Percentiles rank a stretch among this genome's conserved stretches.
These are phyloP conservation scores for Tetanocera ferruginea DNA, from an alignment of 2,888 invertebrate genomes.

Conservation along the genomic window DNA sequence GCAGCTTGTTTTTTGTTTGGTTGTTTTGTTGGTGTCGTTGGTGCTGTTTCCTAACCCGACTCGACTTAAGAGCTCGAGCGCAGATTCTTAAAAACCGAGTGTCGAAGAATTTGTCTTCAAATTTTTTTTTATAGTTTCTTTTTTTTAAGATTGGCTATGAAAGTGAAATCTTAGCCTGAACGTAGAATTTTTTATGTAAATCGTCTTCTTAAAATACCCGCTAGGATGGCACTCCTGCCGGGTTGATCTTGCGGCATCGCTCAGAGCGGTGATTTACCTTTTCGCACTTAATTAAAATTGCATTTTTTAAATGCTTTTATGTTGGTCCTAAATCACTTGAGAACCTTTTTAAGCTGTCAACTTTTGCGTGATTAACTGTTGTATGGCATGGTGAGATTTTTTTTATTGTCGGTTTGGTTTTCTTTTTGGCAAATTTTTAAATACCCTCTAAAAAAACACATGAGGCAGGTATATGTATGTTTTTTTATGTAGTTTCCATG, in stretches of 20 bases:
- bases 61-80: too few relatives aligned
- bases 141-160: too few relatives aligned
- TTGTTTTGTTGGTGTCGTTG: not conserved
- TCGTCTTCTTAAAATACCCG: not conserved
- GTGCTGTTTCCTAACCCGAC: not conserved
- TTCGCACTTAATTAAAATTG: conserved; percentile 49
- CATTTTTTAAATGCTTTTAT: conserved; percentile 41
- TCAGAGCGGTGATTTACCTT: conserved; percentile 36
- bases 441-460: not conserved
- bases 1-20: conserved; percentile 8
- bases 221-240: not conserved
- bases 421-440: not conserved
- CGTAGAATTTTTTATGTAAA: too few relatives aligned
- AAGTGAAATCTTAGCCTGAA: too few relatives aligned
- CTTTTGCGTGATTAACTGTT: conserved; percentile 62
- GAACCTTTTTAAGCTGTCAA: conserved; percentile 60
- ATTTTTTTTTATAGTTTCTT: too few relatives aligned
- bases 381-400: conserved; percentile 56
- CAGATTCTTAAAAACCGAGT: not conserved
- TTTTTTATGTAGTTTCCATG: not conserved
- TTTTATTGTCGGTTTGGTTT: not conserved
- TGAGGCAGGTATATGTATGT: not conserved
- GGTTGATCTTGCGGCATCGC: not conserved
- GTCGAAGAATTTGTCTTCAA: not conserved
- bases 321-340: conserved; percentile 53